Conservation (phyloP, 2,888 invertebrate genomes). For the Anarsia innoxiella region DNA sequence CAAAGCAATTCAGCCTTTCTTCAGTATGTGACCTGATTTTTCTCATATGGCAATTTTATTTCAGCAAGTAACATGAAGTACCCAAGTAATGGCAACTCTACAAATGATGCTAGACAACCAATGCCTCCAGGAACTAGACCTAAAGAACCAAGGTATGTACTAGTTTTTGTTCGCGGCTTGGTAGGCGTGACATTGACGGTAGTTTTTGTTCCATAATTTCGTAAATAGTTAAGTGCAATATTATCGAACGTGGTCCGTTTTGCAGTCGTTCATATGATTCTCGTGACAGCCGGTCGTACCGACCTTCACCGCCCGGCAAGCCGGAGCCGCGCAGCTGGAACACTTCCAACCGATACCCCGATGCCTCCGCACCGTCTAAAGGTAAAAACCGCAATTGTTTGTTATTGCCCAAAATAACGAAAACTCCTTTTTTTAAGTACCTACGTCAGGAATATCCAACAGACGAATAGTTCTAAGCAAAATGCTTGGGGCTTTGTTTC, state of each 20-base stretch:
- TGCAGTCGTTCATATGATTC: constrained; percentile 55
- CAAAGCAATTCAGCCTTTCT: too few relatives aligned
- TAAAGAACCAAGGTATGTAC: constrained; percentile 56
- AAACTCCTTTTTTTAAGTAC: neutral
- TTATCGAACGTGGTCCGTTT: neutral
- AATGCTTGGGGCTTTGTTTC: too few relatives aligned
- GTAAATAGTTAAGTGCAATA: too few relatives aligned
- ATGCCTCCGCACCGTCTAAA: constrained; percentile 46
- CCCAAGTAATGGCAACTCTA: constrained; percentile 54
- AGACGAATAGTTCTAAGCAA: too few relatives aligned
- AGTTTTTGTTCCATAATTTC: too few relatives aligned
- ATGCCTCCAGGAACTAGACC: constrained; percentile 64
- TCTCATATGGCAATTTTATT: too few relatives aligned
- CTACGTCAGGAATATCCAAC: neutral
- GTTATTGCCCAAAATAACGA: too few relatives aligned
- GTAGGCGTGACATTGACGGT: too few relatives aligned
- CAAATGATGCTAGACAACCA: constrained; percentile 60
- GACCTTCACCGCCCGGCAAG: constrained; percentile 58
- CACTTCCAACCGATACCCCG: constrained; percentile 52
- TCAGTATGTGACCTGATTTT: too few relatives aligned
- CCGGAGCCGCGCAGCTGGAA: constrained; percentile 60
- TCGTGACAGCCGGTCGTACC: constrained; percentile 53
- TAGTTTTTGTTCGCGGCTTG: too few relatives aligned
- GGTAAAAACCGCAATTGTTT: too few relatives aligned
- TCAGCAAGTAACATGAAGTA: constrained; percentile 61